Evolutionary conservation across 2,888 invertebrate species (phyloP).

Genomic region (Cyclophora albipunctata): DNA sequence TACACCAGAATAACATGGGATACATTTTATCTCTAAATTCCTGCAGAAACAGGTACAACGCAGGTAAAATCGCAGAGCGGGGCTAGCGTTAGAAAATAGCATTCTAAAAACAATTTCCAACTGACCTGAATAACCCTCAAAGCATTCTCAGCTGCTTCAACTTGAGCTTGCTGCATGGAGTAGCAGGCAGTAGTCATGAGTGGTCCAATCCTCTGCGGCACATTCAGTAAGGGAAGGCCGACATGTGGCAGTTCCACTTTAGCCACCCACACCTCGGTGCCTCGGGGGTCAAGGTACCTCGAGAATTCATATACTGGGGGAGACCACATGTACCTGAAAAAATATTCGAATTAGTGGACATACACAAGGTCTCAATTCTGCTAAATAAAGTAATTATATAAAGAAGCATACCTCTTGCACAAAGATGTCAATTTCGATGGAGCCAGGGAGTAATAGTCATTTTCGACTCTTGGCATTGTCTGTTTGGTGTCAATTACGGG

Average conservation of each 20-base stretch:
- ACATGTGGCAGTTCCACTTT: conserved; percentile 51
- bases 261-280: conserved; percentile 44
- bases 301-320: conserved; percentile 50
- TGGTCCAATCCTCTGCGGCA: conserved; percentile 44
- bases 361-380: too few relatives aligned
- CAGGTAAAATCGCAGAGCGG: too few relatives aligned
- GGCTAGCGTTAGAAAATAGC: too few relatives aligned
- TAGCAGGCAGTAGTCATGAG: conserved; percentile 37
- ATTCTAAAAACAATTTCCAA: too few relatives aligned
- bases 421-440: conserved; percentile 60
- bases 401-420: conserved; percentile 48
- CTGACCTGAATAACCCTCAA: conserved; percentile 49
- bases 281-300: conserved; percentile 37
- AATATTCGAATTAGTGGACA: neutral
- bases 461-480: conserved; percentile 11
- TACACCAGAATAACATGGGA: too few relatives aligned
- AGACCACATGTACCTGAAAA: conserved; percentile 53
- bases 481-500: conserved; percentile 28
- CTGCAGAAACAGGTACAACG: too few relatives aligned
- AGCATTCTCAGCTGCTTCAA: conserved; percentile 52
- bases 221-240: conserved; percentile 38
- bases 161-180: conserved; percentile 45
- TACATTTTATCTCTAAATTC: too few relatives aligned
- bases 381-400: too few relatives aligned
- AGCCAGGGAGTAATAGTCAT: conserved; percentile 39